Evolutionary conservation across 2,888 invertebrate species (phyloP), one percentile per base, ranked within the genome.

Genomic region (Agriopis aurantiaria): DNA sequence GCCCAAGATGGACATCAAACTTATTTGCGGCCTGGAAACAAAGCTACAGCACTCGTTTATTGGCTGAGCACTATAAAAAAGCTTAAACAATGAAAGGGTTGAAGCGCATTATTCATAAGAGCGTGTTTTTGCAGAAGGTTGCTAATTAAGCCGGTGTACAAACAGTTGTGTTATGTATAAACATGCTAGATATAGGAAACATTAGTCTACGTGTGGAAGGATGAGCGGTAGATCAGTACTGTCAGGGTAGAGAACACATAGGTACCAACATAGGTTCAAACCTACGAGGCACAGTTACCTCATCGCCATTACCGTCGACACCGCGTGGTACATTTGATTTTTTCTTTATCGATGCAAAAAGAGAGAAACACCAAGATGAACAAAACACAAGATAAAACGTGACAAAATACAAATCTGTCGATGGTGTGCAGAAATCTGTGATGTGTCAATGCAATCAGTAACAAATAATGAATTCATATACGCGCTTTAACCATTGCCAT

Each of bases 321-420:
- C 98, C 92, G 98, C 98, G 96, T 98, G 97, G 96, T 98, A 98
- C 97, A 98, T 98, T 97, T 98, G 98, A 96, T 98, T 97, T 96
- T 96, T 96, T 95, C 96, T 96, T 95, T 93, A 93, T 91, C 86
- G 95, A 95, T 94, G 95, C 95, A 95, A 95, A 95, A 95, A 95
- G 94, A 92, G 88, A 94, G 91, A 95, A 94, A 93, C 91, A 95
- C 80, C 89, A 90, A 92, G 85, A 91, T 93, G 90, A 93, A 93
- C 88, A 92, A 86, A 90, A 90, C 66, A 71, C 83, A 84, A 86
- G 81, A 80, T 81, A 82, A 83, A 83, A 86, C 80, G 84, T 85
- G 88, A 79, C 78, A 79, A 81, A 75, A 76, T 72, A 74, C 51
- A 75, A 81, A 78, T 81, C 74, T 80, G 63, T 78, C 70, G 78